Conservation (phyloP, 92 coral and sea anemone genomes). For the Parazoanthus darwini region DNA sequence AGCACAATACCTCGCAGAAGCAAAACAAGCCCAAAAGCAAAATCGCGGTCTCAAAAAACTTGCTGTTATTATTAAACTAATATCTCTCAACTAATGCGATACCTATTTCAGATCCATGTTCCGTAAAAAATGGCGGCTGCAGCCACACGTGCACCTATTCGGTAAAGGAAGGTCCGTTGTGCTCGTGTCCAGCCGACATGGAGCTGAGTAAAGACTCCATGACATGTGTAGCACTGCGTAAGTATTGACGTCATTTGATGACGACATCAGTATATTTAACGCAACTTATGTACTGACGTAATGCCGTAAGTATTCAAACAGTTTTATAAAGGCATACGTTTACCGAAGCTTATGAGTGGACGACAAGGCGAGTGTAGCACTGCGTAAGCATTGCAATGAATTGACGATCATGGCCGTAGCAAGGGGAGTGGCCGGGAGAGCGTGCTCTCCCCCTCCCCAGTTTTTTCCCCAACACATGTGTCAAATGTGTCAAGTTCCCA, state of each 20-base stretch:
- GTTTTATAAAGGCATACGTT: neutral
- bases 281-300: neutral
- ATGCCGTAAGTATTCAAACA: too few species aligned
- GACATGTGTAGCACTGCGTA: constrained; percentile 65
- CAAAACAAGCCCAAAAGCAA: too few species aligned
- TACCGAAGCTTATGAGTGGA: neutral
- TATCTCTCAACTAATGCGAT: neutral
- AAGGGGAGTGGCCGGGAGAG: too few species aligned
- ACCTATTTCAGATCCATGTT: constrained; percentile 60
- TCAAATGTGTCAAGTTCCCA: too few species aligned
- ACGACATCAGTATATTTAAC: too few species aligned
- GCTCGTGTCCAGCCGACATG: constrained; percentile 76
- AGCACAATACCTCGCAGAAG: too few species aligned
- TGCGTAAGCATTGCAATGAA: neutral
- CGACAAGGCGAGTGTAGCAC: neutral
- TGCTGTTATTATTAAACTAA: too few species aligned
- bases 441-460: too few species aligned
- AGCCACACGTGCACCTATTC: constrained; percentile 72
- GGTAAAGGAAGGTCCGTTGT: constrained; percentile 49
- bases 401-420: too few species aligned
- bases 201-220: constrained; percentile 66
- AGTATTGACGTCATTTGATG: constrained; percentile 8
- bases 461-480: too few species aligned
- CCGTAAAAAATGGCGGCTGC: constrained; percentile 79
- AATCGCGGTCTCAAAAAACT: too few species aligned